Conservation (phyloP, 1,140 invertebrate species). For the Thalassaphorura encarpata region DNA sequence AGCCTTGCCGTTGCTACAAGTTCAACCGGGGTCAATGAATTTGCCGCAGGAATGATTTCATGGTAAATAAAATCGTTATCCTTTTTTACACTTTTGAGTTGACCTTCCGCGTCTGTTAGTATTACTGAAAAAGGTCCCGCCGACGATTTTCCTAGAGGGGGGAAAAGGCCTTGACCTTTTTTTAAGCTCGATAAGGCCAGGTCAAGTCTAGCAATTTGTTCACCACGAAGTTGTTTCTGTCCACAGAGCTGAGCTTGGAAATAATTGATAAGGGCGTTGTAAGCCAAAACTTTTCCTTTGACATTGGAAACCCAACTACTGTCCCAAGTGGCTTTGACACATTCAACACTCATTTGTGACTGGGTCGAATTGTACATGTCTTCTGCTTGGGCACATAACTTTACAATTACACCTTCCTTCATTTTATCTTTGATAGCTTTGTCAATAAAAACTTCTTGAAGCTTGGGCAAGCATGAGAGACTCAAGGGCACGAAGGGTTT, state of each 20-base stretch:
- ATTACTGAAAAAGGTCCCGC: constrained; percentile 54
- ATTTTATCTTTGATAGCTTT: constrained; percentile 83
- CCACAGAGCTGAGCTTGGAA: constrained; percentile 76
- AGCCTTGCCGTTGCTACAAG: constrained; percentile 56
- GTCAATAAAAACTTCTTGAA: constrained; percentile 89
- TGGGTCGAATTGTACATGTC: constrained; percentile 85
- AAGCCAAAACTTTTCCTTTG: constrained; percentile 71
- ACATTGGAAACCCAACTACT: constrained; percentile 71
- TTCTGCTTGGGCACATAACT: constrained; percentile 81
- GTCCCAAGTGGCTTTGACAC: constrained; percentile 72
- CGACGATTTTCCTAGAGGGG: constrained; percentile 50
- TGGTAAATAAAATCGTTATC: constrained; percentile 99
- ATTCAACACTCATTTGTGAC: constrained; percentile 77
- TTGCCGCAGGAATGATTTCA: constrained; percentile 79
- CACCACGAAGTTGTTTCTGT: constrained; percentile 70
- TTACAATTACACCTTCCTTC: constrained; percentile 66
- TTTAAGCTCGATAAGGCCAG: constrained; percentile 56
- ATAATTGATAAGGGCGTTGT: constrained; percentile 76
- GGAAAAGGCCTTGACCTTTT: constrained; percentile 55
- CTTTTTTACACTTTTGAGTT: constrained; percentile 70
- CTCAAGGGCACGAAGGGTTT: constrained; percentile 73
- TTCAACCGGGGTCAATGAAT: constrained; percentile 61
- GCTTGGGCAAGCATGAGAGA: constrained; percentile 92
- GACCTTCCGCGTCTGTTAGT: constrained; percentile 57
- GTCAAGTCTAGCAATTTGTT: constrained; percentile 77